Conservation (phyloP, 2,797 vertebrate species). For the Manis pentadactyla region DNA sequence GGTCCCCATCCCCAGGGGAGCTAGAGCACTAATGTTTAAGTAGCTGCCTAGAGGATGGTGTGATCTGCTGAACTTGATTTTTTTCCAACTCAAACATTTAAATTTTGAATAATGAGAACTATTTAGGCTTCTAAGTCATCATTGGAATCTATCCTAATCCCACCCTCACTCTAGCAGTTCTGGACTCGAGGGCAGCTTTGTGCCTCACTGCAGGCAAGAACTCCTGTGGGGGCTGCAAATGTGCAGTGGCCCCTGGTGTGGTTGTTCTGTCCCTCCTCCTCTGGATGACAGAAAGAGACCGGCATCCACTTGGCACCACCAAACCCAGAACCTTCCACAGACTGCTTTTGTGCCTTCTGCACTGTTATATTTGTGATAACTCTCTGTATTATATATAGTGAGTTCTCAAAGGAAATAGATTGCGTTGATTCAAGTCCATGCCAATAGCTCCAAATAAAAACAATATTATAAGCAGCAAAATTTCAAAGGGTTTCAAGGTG, state of each 20-base stretch:
- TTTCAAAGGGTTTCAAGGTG: not conserved
- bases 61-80: not conserved
- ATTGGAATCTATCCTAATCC: not conserved
- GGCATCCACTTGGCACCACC: not conserved
- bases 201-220: not conserved
- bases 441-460: not conserved
- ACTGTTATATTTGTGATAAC: too few relatives aligned
- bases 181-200: not conserved
- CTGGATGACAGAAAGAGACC: not conserved
- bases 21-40: not conserved
- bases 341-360: not conserved
- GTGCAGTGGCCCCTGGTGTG: not conserved
- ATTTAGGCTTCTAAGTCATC: not conserved
- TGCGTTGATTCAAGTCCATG: not conserved
- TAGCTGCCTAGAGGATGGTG: not conserved
- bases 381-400: not conserved
- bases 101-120: constrained; percentile 11
- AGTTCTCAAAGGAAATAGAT: not conserved
- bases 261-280: not conserved
- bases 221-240: not conserved
- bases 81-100: not conserved
- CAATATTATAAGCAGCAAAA: not conserved
- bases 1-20: not conserved
- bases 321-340: not conserved
- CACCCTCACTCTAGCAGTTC: not conserved